These are phyloP conservation scores for Ciconia boyciana DNA, from an alignment of 2,113 vertebrate species.

Conservation along the genomic window DNA sequence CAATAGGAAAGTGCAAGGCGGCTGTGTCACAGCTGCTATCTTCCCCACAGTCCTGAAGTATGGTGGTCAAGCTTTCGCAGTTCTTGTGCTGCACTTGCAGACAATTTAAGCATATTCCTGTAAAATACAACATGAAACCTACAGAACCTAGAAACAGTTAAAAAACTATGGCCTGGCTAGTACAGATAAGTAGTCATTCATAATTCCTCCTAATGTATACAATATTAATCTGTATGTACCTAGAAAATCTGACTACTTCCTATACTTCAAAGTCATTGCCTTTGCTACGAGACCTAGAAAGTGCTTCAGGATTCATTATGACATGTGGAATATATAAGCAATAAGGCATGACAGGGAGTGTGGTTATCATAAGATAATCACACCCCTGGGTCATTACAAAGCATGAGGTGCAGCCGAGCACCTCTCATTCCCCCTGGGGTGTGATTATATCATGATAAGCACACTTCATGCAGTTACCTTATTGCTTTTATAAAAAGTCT, in stretches of 20 bases:
- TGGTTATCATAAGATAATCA: slow-evolving; percentile 80
- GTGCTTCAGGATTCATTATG: slow-evolving; percentile 80
- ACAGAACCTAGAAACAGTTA: slow-evolving; percentile 56
- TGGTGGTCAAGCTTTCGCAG: not conserved
- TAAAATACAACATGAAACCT: not conserved
- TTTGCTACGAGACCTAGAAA: slow-evolving; percentile 70
- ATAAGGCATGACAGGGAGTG: slow-evolving; percentile 79
- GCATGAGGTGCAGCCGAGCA: slow-evolving; percentile 68
- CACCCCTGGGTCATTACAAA: slow-evolving; percentile 81
- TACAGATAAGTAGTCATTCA: slow-evolving; percentile 73
- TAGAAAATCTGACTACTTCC: slow-evolving; percentile 73
- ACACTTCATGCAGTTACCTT: slow-evolving; percentile 69
- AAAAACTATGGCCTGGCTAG: slow-evolving; percentile 59
- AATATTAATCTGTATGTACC: slow-evolving; percentile 76
- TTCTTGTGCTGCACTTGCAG: not conserved
- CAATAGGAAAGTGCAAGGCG: not conserved
- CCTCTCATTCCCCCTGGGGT: slow-evolving; percentile 75
- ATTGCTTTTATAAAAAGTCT: slow-evolving; percentile 74
- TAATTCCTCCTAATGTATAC: slow-evolving; percentile 73
- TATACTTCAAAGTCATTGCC: slow-evolving; percentile 76
- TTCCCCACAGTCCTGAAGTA: not conserved
- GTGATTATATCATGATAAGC: slow-evolving; percentile 73
- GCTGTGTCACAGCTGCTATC: not conserved
- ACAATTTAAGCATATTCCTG: not conserved
- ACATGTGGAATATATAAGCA: slow-evolving; percentile 79